These are phyloP conservation scores for Bradynema listronoti DNA, from an alignment of 1,140 invertebrate genomes.

Conservation along the genomic window DNA sequence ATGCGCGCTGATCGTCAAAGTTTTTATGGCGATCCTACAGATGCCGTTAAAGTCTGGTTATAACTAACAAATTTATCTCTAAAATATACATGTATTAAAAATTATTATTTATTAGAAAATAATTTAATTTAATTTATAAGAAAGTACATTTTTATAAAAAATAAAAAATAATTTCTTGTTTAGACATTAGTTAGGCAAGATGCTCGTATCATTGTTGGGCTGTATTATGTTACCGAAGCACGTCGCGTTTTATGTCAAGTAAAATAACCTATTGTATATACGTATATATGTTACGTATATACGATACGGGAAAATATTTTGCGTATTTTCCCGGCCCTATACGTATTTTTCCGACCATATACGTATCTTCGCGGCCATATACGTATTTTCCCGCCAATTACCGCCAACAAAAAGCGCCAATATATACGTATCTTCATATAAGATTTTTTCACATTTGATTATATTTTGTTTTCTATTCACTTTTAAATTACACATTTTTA, in stretches of 20 bases:
- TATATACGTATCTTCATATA: too few species aligned
- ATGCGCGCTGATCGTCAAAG: slow-evolving; percentile 91
- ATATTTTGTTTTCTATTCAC: too few species aligned
- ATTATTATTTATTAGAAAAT: background rate
- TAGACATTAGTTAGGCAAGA: slow-evolving; percentile 67
- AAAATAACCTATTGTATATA: slow-evolving; percentile 6
- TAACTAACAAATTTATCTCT: too few species aligned
- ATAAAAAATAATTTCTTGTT: background rate
- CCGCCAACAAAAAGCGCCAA: too few species aligned
- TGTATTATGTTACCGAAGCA: slow-evolving; percentile 95
- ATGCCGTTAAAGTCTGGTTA: slow-evolving; percentile 60
- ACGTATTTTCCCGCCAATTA: too few species aligned
- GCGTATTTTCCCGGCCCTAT: too few species aligned
- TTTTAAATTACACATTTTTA: too few species aligned
- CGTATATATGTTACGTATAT: background rate
- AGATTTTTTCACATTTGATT: too few species aligned
- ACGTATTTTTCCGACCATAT: too few species aligned
- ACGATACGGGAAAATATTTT: too few species aligned
- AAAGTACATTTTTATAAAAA: background rate
- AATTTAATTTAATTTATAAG: background rate
- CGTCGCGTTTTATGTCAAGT: slow-evolving; percentile 90
- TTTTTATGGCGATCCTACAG: slow-evolving; percentile 88
- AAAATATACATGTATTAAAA: background rate
- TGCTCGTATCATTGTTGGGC: slow-evolving; percentile 88
- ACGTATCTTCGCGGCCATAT: too few species aligned